Conservation (phyloP, 2,888 invertebrate species). For the Amphiduros pacificus region DNA sequence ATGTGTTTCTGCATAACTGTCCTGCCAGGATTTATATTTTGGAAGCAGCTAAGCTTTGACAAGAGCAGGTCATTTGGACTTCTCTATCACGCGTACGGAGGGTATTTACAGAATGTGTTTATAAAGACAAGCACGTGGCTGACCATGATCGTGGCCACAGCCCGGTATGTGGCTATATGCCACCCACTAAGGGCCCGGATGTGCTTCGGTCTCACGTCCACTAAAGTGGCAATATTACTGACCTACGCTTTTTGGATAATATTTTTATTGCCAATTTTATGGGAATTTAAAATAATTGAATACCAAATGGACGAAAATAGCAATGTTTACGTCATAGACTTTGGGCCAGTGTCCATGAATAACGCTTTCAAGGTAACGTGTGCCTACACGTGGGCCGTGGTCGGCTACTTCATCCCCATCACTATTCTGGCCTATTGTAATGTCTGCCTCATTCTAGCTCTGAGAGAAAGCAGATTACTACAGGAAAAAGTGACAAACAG, state of each 20-base stretch:
- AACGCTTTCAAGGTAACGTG: constrained; percentile 4
- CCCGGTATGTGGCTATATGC: constrained; percentile 54
- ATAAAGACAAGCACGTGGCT: constrained; percentile 55
- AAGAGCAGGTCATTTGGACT: constrained; percentile 32
- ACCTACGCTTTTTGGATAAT: constrained; percentile 21
- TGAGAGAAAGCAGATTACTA: constrained; percentile 11
- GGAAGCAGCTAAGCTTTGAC: constrained; percentile 12
- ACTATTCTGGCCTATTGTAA: constrained; percentile 49
- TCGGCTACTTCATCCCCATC: constrained; percentile 52
- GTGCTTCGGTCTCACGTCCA: constrained; percentile 39
- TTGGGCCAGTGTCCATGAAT: constrained; percentile 9
- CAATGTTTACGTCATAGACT: constrained; percentile 18
- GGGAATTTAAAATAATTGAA: constrained; percentile 13
- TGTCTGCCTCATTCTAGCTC: constrained; percentile 42
- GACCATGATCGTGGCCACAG: constrained; percentile 55
- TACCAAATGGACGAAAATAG: background rate
- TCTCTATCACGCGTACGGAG: constrained; percentile 44
- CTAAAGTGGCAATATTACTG: constrained; percentile 41
- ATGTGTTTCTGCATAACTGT: constrained; percentile 53
- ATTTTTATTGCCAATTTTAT: constrained; percentile 20
- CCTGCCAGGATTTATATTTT: constrained; percentile 41
- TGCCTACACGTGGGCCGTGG: constrained; percentile 41
- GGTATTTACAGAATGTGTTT: constrained; percentile 52
- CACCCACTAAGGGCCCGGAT: constrained; percentile 53
- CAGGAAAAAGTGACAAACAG: constrained; percentile 3